Evolutionary conservation across 2,797 vertebrate species (phyloP), one percentile per base, ranked within the genome.

Genomic region (Danio jaintianensis): DNA sequence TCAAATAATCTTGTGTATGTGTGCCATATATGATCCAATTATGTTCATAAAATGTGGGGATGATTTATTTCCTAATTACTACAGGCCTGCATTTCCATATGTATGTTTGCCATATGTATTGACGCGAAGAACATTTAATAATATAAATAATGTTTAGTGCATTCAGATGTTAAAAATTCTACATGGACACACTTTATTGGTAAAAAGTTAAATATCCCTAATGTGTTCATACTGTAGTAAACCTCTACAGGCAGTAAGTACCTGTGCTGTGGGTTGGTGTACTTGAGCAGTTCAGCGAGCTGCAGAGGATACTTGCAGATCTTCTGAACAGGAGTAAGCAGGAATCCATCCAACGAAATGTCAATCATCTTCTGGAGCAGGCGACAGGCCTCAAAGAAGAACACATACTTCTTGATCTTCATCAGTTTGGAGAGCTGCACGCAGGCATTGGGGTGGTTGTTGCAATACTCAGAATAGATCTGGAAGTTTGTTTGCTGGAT

Each of bases 221-320:
- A 18, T 58, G 10, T 20, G 58, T 20, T 29, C 55, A 58, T n/a
- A 63, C 7, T 59, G 63, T 29, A 29, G 11, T 4, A 47, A 12
- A 52, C 11, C 2, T 11, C 2, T 52, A 13, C 53, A 42, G n/a
- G 45, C 4, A 45, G 79, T 85, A 96, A 45, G 79, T 85, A 96
- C 96, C 96, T 96, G 92, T 99, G 96, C 81, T 97, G 96, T 29
- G 97, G 96, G 85, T 94, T 97, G 55, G 98, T 98, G 88, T 99
- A 98, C 81, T 99, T 99, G 78, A 99, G 96, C 84, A 99, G 93
- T 81, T 98, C 97, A 0, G 96, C 97, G 87, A 99, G 91, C 76
- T 99, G 98, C 80, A 98, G 91, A 0, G 96, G 97, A 48, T 99
- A 98, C 85, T 99, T 98, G 95, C 98, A 99, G 92, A 99, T 99